Evolutionary conservation across 2,888 invertebrate species (phyloP), one percentile per base, ranked within the genome.

Genomic region (Drosophila nigricruria): DNA sequence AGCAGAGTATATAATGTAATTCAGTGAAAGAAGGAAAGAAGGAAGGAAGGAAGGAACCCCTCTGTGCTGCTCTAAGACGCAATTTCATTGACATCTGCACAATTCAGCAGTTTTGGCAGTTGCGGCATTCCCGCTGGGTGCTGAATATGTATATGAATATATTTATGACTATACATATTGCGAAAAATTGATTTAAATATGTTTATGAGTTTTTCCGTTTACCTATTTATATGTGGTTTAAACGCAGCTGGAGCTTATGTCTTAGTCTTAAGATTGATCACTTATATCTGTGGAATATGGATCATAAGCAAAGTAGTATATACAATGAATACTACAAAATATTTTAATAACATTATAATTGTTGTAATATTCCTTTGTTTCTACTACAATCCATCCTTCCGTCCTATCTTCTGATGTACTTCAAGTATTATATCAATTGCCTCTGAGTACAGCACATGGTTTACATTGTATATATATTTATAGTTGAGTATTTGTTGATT

Each of bases 81-180:
- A 67, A 14, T 52, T 58, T 20, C 57, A 10, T 54, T 30, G 30
- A 43, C 57, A 40, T 53, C 43, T 52, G 27, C 56, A 43, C 49
- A 67, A 54, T 54, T 38, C 60, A 36, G 30, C 10, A 47, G 68
- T 34, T 66, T 54, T 67, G 66, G 34, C 64, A 64, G 27, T 36
- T 61, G 59, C 42, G 64, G 64, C 64, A 42, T 30, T 50, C 65
- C 50, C 64, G 64, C 50, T 65, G 65, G 5, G 64, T 12, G 42
- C 40, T 25, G 38, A 23, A 53, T 36, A 50, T 20, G 32, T 36
- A n/a, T 12, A 52, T 3, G 23, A n/a, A 23, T 20, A 20, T 52
- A 36, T n/a, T 16, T 36, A 25, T 14, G 10, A n/a, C 10, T 20
- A 50, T 50, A 14, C 14, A 6, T 34, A 23, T 18, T 6, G 18